These are phyloP conservation scores for Labeo calbasu DNA, from an alignment of 2,797 vertebrate species.

Conservation along the genomic window DNA sequence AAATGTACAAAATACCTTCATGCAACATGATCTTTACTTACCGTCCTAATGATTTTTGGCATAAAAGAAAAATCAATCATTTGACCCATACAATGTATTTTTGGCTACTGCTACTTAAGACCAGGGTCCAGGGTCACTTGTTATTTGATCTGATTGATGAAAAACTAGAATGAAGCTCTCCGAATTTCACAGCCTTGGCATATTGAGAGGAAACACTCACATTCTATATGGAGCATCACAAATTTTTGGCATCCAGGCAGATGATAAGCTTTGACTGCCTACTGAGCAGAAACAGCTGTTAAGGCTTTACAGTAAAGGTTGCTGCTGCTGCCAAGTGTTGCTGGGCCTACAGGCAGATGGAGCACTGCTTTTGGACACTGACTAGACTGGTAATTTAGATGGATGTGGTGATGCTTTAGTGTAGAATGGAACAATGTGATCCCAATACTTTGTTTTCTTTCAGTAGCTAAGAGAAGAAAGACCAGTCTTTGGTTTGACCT, in stretches of 20 bases:
- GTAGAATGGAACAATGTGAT: slow-evolving; percentile 37
- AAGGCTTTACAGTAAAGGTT: slow-evolving; percentile 48
- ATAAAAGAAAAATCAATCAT: too few relatives aligned
- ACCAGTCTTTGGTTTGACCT: slow-evolving; percentile 14
- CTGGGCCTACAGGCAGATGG: slow-evolving; percentile 41
- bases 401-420: slow-evolving; percentile 50
- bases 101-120: too few relatives aligned
- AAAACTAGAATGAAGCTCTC: not conserved
- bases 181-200: slow-evolving; percentile 6
- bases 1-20: too few relatives aligned
- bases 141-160: not conserved
- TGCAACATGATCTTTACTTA: too few relatives aligned
- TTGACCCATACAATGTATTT: too few relatives aligned
- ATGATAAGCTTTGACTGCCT: slow-evolving; percentile 59
- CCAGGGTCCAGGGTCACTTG: too few relatives aligned
- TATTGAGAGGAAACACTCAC: slow-evolving; percentile 45
- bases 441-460: slow-evolving; percentile 20
- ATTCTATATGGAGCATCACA: slow-evolving; percentile 57
- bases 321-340: slow-evolving; percentile 31
- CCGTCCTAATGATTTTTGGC: too few relatives aligned
- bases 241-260: slow-evolving; percentile 43
- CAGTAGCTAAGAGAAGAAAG: not conserved
- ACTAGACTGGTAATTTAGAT: slow-evolving; percentile 44
- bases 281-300: slow-evolving; percentile 67
- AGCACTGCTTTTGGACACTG: slow-evolving; percentile 39